Percentiles rank a stretch among this genome's conserved stretches.
phyloP scores from a whole-genome alignment of 2,888 invertebrate genomes.

The Sarcophaga carnaria region DNA sequence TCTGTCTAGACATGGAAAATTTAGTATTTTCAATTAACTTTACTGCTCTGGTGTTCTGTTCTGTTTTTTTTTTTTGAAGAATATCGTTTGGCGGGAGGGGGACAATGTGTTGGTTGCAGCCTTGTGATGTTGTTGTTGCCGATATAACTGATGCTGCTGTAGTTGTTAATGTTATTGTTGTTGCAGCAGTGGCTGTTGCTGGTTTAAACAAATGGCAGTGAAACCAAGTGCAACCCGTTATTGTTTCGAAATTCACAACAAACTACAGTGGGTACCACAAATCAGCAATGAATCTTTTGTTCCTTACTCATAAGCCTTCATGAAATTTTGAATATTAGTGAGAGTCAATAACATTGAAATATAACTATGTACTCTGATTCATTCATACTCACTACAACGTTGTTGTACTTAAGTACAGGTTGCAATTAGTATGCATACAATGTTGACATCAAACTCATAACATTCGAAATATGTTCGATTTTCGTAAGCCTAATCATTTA shows the following conservation, averaged over 20 bases:
- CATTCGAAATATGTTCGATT: too few relatives aligned
- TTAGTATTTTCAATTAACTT: conserved; percentile 81
- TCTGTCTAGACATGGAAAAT: conserved; percentile 81
- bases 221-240: conserved; percentile 55
- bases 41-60: conserved; percentile 48
- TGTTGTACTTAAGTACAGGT: too few relatives aligned
- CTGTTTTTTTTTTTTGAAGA: neutral
- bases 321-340: too few relatives aligned
- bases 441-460: too few relatives aligned
- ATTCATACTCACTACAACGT: too few relatives aligned
- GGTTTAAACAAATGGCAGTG: conserved; percentile 47
- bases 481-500: too few relatives aligned
- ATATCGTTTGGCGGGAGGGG: too few relatives aligned
- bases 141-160: neutral
- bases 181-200: conserved; percentile 32
- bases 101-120: conserved; percentile 41
- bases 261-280: neutral
- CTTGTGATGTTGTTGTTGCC: conserved; percentile 16
- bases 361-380: too few relatives aligned
- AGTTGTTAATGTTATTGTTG: conserved; percentile 32
- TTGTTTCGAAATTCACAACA: neutral
- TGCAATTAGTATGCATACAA: too few relatives aligned
- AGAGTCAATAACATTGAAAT: too few relatives aligned
- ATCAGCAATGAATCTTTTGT: neutral
- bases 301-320: too few relatives aligned